Conservation (phyloP, 2,797 vertebrate genomes). For the Kryptolebias ocellatus region DNA sequence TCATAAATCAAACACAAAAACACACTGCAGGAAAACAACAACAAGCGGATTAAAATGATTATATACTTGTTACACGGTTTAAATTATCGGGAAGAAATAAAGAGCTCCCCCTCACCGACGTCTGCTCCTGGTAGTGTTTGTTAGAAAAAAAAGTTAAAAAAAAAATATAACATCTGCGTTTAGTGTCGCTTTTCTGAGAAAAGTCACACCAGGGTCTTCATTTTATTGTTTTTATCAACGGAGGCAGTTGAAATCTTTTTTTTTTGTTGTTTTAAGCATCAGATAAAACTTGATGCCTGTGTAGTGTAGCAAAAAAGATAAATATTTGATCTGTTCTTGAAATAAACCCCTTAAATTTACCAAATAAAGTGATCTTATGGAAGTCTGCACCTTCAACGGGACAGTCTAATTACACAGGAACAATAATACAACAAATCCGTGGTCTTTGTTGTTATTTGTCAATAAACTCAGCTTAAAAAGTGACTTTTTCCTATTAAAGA, state of each 20-base stretch:
- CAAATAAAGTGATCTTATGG: background rate
- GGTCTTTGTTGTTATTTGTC: background rate
- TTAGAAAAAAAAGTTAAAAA: constrained; percentile 44
- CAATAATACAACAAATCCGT: background rate
- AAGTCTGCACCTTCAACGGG: background rate
- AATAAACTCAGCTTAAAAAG: too few species aligned
- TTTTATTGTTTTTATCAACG: background rate
- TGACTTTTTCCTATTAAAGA: too few species aligned
- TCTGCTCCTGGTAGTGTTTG: constrained; percentile 37
- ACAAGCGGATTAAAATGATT: constrained; percentile 43
- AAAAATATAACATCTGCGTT: constrained; percentile 29
- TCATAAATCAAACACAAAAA: constrained; percentile 52
- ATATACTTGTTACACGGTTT: constrained; percentile 55
- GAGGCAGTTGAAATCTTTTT: background rate
- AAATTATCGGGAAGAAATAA: constrained; percentile 37
- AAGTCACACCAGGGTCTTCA: background rate
- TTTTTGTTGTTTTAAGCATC: background rate
- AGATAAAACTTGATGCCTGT: too few species aligned
- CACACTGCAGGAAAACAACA: constrained; percentile 61
- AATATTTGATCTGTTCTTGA: too few species aligned
- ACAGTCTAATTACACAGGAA: background rate
- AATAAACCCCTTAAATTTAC: too few species aligned
- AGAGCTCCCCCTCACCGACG: constrained; percentile 19
- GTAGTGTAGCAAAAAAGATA: too few species aligned
- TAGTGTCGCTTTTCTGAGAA: constrained; percentile 26